Evolutionary conservation across 2,113 vertebrate species (phyloP).

Genomic region (Romanogobio albipinnatus): DNA sequence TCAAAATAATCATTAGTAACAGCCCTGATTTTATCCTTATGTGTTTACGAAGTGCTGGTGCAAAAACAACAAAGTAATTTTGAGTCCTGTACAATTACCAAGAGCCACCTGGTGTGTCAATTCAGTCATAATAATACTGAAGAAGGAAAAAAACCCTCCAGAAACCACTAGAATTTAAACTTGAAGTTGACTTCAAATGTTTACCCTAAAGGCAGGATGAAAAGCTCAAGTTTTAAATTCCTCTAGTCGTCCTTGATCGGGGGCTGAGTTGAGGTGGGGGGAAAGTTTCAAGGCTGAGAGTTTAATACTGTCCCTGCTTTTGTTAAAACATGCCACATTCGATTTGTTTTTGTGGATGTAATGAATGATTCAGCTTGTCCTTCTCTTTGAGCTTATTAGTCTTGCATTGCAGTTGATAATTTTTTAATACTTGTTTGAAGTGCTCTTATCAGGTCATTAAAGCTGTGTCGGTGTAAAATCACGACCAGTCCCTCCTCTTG

Average conservation of each 20-base stretch:
- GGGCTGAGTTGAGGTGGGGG: not conserved
- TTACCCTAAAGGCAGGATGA: conserved; percentile 33
- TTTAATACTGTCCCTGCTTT: not conserved
- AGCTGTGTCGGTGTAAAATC: not conserved
- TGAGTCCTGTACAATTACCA: not conserved
- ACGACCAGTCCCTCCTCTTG: not conserved
- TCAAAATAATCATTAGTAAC: too few species aligned
- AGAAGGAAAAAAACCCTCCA: not conserved
- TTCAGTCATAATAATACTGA: not conserved
- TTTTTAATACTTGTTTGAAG: not conserved
- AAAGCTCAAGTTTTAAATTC: conserved; percentile 18
- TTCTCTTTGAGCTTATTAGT: not conserved
- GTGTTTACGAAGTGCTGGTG: not conserved
- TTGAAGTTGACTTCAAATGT: conserved; percentile 33
- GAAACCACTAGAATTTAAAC: not conserved
- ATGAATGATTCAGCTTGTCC: not conserved
- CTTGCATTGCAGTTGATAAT: not conserved
- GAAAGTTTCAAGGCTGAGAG: not conserved
- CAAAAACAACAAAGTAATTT: not conserved
- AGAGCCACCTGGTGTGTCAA: not conserved
- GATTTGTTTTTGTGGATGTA: not conserved
- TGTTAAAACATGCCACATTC: not conserved
- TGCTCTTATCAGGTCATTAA: not conserved
- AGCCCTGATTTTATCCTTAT: not conserved
- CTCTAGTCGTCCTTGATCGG: not conserved